Percentiles rank a stretch among this genome's conserved stretches.
Evolutionary conservation across 2,113 vertebrate species (phyloP).

Genomic region (Gnathochromis pfefferi): DNA sequence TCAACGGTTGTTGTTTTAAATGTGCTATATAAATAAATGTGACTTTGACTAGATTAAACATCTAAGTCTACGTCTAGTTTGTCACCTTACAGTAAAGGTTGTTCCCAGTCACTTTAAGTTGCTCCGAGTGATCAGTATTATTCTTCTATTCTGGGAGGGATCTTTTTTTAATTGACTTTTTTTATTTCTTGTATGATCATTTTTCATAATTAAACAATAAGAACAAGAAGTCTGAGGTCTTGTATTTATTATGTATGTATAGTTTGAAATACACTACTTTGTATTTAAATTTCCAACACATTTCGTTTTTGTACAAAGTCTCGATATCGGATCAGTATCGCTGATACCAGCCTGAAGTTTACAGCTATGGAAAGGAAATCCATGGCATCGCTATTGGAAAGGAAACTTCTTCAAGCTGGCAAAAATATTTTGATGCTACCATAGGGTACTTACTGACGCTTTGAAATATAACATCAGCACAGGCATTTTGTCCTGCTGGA

Average conservation of each 20-base stretch:
- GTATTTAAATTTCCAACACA: neutral
- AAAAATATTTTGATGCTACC: neutral
- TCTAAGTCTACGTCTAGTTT: neutral
- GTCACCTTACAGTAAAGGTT: neutral
- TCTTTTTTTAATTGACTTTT: neutral
- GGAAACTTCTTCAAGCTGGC: neutral
- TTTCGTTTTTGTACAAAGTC: neutral
- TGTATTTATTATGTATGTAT: neutral
- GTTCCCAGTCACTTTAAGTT: neutral
- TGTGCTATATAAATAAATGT: fast-evolving
- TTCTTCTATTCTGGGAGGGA: neutral
- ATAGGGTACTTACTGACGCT: neutral
- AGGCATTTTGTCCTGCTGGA: neutral
- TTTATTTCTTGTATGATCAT: neutral
- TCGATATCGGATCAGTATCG: neutral
- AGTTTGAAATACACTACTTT: neutral
- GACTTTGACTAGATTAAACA: neutral
- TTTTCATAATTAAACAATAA: neutral
- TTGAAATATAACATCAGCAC: neutral
- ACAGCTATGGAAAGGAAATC: neutral
- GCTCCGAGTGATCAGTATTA: neutral
- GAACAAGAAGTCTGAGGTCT: neutral
- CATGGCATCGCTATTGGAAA: fast-evolving
- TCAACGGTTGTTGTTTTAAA: neutral
- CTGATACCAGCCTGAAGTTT: neutral